phyloP scores from a whole-genome alignment of 1,140 invertebrate genomes.

The Heliconius congener region DNA sequence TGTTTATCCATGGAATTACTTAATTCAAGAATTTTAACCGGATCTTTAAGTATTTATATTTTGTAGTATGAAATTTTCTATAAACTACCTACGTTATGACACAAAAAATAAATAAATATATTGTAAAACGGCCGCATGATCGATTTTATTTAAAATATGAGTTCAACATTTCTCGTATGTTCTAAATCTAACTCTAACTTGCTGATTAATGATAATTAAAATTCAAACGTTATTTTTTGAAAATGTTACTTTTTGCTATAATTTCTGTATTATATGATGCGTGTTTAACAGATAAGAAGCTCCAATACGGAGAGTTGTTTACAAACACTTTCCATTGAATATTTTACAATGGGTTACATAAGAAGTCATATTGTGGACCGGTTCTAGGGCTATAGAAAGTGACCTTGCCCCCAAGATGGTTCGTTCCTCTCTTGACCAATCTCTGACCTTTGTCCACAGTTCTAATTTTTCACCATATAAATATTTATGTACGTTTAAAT shows the following conservation, averaged over 20 bases:
- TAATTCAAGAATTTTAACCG: background rate
- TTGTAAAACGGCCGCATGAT: background rate
- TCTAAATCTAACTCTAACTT: too few relatives aligned
- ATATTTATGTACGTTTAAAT: background rate
- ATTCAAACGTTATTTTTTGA: background rate
- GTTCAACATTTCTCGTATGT: background rate
- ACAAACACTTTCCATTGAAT: conserved; percentile 42
- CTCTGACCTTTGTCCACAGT: conserved; percentile 14
- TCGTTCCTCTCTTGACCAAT: conserved; percentile 37
- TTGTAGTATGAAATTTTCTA: background rate
- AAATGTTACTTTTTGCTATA: background rate
- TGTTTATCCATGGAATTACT: background rate
- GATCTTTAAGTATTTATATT: background rate
- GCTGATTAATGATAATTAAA: background rate
- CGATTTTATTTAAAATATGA: background rate
- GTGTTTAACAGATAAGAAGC: background rate
- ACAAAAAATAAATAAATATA: background rate
- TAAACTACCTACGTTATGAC: background rate
- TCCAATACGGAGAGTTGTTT: conserved; percentile 27
- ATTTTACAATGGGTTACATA: conserved; percentile 34
- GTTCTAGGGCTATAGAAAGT: conserved; percentile 40
- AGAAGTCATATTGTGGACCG: conserved; percentile 31
- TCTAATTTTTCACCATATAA: background rate
- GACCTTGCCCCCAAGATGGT: conserved; percentile 44
- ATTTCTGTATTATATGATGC: background rate